Percentiles rank a stretch among this genome's conserved stretches.
Conservation (phyloP, 2,113 vertebrate species). For the Mus pahari region DNA sequence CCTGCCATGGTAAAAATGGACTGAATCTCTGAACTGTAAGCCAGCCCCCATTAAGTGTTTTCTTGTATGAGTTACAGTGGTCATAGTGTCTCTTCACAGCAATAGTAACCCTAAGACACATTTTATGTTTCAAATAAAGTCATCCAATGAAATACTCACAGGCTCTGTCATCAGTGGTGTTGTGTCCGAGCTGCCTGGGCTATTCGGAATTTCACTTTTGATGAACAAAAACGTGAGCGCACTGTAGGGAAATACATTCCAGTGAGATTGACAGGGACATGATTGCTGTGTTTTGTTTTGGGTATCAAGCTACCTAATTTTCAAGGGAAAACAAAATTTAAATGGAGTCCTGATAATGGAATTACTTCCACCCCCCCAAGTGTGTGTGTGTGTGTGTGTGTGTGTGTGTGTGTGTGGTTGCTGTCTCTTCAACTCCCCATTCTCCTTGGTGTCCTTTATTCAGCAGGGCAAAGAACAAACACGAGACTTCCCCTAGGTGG, state of each 20-base stretch:
- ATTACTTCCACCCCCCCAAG: background rate
- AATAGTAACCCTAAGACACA: background rate
- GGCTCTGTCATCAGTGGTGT: conserved; percentile 88
- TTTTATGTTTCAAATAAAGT: background rate
- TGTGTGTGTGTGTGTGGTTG: too few relatives aligned
- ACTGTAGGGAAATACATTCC: conserved; percentile 86
- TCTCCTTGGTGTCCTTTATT: background rate
- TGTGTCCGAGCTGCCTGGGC: conserved; percentile 80
- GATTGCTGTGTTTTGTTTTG: background rate
- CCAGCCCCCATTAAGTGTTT: background rate
- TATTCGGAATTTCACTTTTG: conserved; percentile 89
- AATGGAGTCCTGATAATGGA: background rate
- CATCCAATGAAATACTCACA: conserved; percentile 85
- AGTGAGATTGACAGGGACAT: conserved; percentile 30
- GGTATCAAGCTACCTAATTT: background rate
- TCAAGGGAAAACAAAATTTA: conserved; percentile 1
- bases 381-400: too few relatives aligned
- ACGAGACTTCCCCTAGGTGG: background rate
- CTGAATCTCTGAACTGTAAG: background rate
- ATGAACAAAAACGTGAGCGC: conserved; percentile 94
- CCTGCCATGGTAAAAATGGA: background rate
- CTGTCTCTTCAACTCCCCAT: background rate
- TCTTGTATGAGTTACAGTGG: background rate
- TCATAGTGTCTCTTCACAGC: background rate
- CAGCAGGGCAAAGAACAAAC: background rate